Evolutionary conservation across 2,113 vertebrate species (phyloP).

Genomic region (Misgurnus anguillicaudatus): DNA sequence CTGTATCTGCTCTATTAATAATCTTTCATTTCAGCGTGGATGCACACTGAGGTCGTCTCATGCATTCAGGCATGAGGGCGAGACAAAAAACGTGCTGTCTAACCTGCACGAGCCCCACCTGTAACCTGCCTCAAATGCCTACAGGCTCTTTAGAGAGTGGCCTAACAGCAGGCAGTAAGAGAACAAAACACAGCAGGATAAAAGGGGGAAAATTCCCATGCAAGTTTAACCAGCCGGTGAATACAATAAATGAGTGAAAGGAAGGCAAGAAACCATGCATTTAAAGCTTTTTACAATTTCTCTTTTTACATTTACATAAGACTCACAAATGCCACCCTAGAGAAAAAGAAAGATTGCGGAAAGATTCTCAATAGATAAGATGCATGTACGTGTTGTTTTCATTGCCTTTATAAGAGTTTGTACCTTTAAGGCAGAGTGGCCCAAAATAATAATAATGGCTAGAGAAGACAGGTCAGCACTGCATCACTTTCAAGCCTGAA

Average conservation of each 20-base stretch:
- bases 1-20: slow-evolving; percentile 32
- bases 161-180: slow-evolving; percentile 8
- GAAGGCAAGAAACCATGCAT: slow-evolving; percentile 26
- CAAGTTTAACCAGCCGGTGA: slow-evolving; percentile 40
- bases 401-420: slow-evolving; percentile 58
- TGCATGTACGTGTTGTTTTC: slow-evolving; percentile 55
- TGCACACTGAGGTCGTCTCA: slow-evolving; percentile 5
- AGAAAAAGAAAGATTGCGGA: slow-evolving; percentile 4
- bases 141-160: slow-evolving; percentile 27
- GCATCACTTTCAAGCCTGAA: slow-evolving; percentile 56
- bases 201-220: slow-evolving; percentile 11
- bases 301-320: neutral
- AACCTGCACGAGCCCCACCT: slow-evolving; percentile 41
- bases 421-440: slow-evolving; percentile 67
- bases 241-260: neutral
- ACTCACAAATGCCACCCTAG: neutral
- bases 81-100: slow-evolving; percentile 12
- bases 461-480: slow-evolving; percentile 60
- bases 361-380: slow-evolving; percentile 18
- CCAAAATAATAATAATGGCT: slow-evolving; percentile 68
- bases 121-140: slow-evolving; percentile 43
- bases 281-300: slow-evolving; percentile 6
- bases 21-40: slow-evolving; percentile 13
- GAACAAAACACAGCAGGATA: neutral
- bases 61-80: neutral